A percentile compares a stretch with the other conserved stretches of the same genome.
Evolutionary conservation across 2,888 invertebrate genomes (phyloP).

Genomic region (Glaucopsyche alexis): DNA sequence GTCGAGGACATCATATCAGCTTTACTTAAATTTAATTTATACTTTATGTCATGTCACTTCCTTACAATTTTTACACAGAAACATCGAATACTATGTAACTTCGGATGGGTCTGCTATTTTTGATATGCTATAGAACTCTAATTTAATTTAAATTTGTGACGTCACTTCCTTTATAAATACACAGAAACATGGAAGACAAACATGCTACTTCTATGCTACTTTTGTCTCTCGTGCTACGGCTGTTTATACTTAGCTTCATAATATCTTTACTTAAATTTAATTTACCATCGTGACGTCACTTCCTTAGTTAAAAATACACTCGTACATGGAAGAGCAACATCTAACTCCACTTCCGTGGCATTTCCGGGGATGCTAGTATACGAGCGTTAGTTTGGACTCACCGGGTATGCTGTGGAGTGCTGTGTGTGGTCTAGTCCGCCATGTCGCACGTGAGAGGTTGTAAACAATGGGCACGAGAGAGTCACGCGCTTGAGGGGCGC

Average conservation of each 20-base stretch:
- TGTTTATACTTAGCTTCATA: conserved; percentile 24
- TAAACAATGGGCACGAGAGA: conserved; percentile 51
- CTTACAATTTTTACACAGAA: background rate
- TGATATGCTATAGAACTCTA: background rate
- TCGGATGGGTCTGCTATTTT: background rate
- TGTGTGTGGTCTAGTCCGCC: background rate
- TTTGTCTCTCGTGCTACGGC: no score
- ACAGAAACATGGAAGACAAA: no score
- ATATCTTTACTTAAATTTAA: conserved; percentile 23
- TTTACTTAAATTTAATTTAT: conserved; percentile 14
- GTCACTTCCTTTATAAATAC: background rate
- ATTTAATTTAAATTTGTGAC: conserved; percentile 9
- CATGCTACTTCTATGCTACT: no score
- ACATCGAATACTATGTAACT: background rate
- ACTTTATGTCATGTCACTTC: conserved; percentile 2
- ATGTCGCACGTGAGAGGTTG: conserved; percentile 49
- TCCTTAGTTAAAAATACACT: no score
- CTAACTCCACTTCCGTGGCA: no score
- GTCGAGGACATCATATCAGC: conserved; percentile 32
- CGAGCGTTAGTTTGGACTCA: background rate
- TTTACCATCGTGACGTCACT: background rate
- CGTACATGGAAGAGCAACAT: no score
- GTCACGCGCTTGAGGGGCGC: conserved; percentile 58
- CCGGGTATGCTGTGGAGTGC: background rate
- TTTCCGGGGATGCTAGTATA: no score